Evolutionary conservation across 1,140 invertebrate genomes (phyloP).

Genomic region (Leptestheria dahalacensis): DNA sequence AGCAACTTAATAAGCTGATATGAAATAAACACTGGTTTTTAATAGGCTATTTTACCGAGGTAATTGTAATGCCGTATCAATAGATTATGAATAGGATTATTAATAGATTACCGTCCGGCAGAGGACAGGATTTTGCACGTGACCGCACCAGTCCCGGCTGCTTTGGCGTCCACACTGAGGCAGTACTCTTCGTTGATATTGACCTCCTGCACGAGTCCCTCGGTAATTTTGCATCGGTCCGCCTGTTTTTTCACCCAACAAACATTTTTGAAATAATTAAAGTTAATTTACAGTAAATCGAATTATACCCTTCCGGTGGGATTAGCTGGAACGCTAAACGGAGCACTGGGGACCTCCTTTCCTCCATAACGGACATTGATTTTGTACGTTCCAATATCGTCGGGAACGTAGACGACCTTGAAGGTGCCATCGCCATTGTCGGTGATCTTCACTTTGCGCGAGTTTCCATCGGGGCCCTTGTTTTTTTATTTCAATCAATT

Average conservation of each 20-base stretch:
- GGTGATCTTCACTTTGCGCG: slow-evolving; percentile 49
- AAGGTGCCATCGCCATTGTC: slow-evolving; percentile 60
- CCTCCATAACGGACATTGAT: slow-evolving; percentile 63
- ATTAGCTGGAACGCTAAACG: slow-evolving; percentile 49
- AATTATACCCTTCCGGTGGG: slow-evolving; percentile 45
- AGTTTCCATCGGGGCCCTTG: slow-evolving; percentile 60
- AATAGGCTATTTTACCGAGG: no score
- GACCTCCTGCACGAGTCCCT: slow-evolving; percentile 47
- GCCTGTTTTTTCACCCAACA: slow-evolving; percentile 32
- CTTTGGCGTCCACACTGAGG: slow-evolving; percentile 64
- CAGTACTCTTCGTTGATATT: slow-evolving; percentile 59
- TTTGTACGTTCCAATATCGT: slow-evolving; percentile 67
- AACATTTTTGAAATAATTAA: no score
- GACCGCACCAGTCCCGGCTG: slow-evolving; percentile 66
- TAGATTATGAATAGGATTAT: no score
- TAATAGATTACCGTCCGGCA: slow-evolving; percentile 51
- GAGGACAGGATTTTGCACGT: slow-evolving; percentile 68
- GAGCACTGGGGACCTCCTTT: slow-evolving; percentile 49
- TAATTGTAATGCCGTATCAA: slow-evolving; percentile 2
- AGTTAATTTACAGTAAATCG: neutral
- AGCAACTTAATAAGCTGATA: no score
- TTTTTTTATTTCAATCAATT: no score
- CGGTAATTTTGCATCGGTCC: slow-evolving; percentile 58
- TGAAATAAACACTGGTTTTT: neutral
- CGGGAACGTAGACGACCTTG: slow-evolving; percentile 59